Percentiles rank a stretch among this genome's conserved stretches.
Conservation (phyloP, 2,113 vertebrate species). For the Colaptes auratus region DNA sequence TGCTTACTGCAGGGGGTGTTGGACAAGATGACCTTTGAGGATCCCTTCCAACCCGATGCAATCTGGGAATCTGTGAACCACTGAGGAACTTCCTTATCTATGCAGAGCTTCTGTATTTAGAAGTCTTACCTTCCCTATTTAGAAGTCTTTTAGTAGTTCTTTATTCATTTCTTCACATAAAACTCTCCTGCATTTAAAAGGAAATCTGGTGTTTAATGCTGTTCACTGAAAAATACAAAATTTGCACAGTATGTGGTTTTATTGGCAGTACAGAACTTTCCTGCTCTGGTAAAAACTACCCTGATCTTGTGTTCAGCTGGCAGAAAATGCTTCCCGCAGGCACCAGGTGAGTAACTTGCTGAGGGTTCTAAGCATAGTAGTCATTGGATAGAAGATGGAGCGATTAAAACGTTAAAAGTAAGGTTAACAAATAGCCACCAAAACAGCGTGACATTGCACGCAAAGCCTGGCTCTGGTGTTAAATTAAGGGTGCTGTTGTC, state of each 20-base stretch:
- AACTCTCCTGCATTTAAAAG: neutral
- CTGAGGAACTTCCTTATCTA: neutral
- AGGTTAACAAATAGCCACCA: fast-evolving
- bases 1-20: no score
- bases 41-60: no score
- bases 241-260: neutral
- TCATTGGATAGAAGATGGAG: neutral
- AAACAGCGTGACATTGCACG: fast-evolving
- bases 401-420: neutral
- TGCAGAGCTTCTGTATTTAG: neutral
- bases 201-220: neutral
- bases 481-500: fast-evolving
- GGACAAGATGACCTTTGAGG: no score
- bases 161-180: neutral
- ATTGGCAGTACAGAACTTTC: fast-evolving
- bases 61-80: no score
- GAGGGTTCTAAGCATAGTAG: neutral
- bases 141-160: neutral
- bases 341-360: fast-evolving
- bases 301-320: neutral
- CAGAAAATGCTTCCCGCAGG: fast-evolving
- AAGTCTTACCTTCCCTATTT: neutral
- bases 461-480: neutral
- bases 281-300: fast-evolving
- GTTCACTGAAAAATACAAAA: neutral